phyloP scores from a whole-genome alignment of 2,888 invertebrate species.

The Lottia scabra region DNA sequence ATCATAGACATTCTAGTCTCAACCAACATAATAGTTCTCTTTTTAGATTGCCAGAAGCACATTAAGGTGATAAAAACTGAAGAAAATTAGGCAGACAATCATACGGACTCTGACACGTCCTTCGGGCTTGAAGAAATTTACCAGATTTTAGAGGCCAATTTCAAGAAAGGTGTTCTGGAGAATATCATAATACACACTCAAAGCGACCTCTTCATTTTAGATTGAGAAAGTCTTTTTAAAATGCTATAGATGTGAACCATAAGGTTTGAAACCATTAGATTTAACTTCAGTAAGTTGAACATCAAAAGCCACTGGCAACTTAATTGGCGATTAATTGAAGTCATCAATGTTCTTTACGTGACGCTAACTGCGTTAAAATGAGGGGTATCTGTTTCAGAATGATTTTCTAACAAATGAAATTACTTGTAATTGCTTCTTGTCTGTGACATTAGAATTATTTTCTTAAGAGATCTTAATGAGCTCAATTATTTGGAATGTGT shows the following conservation, averaged over 20 bases:
- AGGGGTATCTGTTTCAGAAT: neutral
- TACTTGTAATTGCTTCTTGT: no score
- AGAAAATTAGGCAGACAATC: neutral
- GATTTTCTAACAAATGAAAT: no score
- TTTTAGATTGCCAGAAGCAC: neutral
- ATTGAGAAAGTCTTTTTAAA: neutral
- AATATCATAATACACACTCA: neutral
- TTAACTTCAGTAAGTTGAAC: neutral
- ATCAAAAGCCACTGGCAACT: neutral
- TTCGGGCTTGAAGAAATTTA: slow-evolving; percentile 1
- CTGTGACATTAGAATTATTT: no score
- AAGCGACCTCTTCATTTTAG: neutral
- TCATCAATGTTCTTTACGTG: slow-evolving; percentile 6
- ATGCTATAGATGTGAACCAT: neutral
- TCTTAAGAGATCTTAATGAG: no score
- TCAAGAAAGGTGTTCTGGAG: neutral
- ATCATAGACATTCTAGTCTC: neutral
- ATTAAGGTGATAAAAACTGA: slow-evolving; percentile 1
- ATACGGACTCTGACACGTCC: neutral
- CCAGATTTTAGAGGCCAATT: neutral
- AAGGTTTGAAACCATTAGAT: neutral
- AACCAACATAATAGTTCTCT: neutral
- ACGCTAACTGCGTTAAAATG: slow-evolving; percentile 4
- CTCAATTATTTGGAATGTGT: no score
- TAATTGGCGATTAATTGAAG: slow-evolving; percentile 2